Evolutionary conservation across 2,888 invertebrate genomes (phyloP).

Genomic region (Apodemia mormo): DNA sequence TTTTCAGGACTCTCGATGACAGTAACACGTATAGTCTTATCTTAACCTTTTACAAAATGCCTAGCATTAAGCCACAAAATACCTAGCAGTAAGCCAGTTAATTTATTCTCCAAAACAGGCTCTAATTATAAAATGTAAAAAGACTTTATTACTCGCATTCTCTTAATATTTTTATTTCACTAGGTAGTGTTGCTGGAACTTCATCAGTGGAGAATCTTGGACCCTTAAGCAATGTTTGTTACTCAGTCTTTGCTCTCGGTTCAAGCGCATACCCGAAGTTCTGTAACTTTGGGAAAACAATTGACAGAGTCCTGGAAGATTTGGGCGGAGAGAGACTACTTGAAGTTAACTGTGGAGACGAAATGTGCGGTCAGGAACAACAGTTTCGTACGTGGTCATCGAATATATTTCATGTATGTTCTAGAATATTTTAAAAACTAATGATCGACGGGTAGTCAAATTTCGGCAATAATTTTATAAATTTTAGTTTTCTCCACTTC

Average conservation of each 20-base stretch:
- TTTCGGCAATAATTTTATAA: too few relatives aligned
- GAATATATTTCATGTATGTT: constrained; percentile 89
- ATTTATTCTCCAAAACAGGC: too few relatives aligned
- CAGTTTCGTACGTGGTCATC: constrained; percentile 95
- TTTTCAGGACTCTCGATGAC: too few relatives aligned
- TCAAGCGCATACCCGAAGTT: constrained; percentile 98
- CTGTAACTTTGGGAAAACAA: constrained; percentile 95
- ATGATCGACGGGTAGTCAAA: too few relatives aligned
- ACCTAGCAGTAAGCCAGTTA: too few relatives aligned
- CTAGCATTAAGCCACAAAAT: too few relatives aligned
- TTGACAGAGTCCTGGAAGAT: constrained; percentile 93
- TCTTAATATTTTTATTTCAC: constrained; percentile 46
- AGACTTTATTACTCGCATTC: too few relatives aligned
- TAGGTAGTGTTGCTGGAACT: constrained; percentile 87
- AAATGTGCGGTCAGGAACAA: constrained; percentile 97
- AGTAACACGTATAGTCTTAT: too few relatives aligned
- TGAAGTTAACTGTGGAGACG: constrained; percentile 92
- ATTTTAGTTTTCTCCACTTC: too few relatives aligned
- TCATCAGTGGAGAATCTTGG: constrained; percentile 90
- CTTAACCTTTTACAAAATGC: too few relatives aligned
- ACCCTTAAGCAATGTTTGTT: constrained; percentile 93
- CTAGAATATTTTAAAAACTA: too few relatives aligned
- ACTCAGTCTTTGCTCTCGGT: constrained; percentile 96
- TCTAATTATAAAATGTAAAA: too few relatives aligned
- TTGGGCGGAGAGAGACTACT: constrained; percentile 93